Base-by-base conservation (phyloP, 2,888 invertebrate genomes). In the Chymomyza caudatula region DNA sequence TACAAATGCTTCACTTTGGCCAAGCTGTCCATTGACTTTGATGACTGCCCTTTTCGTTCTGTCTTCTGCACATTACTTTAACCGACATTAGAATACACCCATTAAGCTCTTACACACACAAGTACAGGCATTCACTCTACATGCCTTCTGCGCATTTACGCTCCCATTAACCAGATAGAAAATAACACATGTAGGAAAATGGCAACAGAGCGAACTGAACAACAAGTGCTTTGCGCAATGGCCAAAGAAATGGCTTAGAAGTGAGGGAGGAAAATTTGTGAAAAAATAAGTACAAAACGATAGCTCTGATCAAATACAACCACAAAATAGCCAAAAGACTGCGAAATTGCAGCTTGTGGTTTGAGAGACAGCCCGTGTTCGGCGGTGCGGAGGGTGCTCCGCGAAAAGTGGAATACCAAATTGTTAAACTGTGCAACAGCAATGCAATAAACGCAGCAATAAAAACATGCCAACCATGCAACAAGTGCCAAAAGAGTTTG, bases 121-220 rank as follows among this genome's bases (percentile, higher is more conserved):
- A 53, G 29, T 55, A 47, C 51, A 44, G 55, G 53, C 47, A 47
- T 8, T 66, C 74, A 75, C 77, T 75, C 81, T 71, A 71, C 83
- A 85, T 77, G 80, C 85, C 80, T 85, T 73, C 73, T 85, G 80
- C 83, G 80, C 83, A 85, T 85, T 81, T 81, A 81, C 80, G 80
- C 80, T 81, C 80, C 80, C 80, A 81, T 81, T 81, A 81, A 75
- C 85, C 77, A 77, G 73, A 63, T 70, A 75, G 73, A 77, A 37
- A 85, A 77, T 65, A 73, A 63, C 67, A 67, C 55, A 76, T 51
- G 67, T 64, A 54, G 56, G 55, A 63, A 49, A 59, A 53, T 20
- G 37, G 47, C 60, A 56, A 56, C 3, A 47, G 47, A 64, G 47
- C 57, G 57, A 62, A 60, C 71, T 70, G 73, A 66, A 60, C 78